A percentile compares a stretch with the other conserved stretches of the same genome.
Conservation (phyloP, 2,888 invertebrate species). For the Apodemia hepburni region DNA sequence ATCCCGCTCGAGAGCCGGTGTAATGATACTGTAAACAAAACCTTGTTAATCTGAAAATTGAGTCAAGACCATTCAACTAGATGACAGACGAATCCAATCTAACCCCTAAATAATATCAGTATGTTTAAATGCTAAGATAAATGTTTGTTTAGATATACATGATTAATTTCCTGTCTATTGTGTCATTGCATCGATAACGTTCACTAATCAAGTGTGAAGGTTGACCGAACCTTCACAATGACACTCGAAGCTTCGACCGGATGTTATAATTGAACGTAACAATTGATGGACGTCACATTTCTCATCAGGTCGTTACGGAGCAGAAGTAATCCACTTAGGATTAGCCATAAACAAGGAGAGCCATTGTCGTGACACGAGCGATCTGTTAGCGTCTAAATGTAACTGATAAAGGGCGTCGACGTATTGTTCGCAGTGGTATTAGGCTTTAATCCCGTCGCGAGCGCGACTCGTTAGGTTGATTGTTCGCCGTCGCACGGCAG, state of each 20-base stretch:
- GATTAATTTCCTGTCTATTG: conserved; percentile 5
- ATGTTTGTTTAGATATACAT: not conserved
- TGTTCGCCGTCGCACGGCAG: conserved; percentile 71
- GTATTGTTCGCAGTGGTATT: conserved; percentile 71
- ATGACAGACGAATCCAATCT: too few species aligned
- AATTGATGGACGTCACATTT: conserved; percentile 32
- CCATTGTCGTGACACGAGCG: conserved; percentile 67
- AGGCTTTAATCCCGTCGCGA: conserved; percentile 74
- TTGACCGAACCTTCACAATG: conserved; percentile 8
- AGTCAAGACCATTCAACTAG: too few species aligned
- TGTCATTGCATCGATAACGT: conserved; percentile 13
- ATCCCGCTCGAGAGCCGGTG: too few species aligned
- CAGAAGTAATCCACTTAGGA: conserved; percentile 72
- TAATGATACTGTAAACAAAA: too few species aligned
- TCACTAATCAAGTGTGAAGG: not conserved
- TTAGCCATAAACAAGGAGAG: conserved; percentile 71
- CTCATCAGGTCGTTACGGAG: conserved; percentile 42
- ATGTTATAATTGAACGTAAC: conserved; percentile 28
- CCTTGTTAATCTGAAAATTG: too few species aligned
- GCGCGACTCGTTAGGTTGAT: conserved; percentile 74
- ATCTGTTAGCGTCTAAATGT: conserved; percentile 70
- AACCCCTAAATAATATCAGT: too few species aligned
- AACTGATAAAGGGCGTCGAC: conserved; percentile 48
- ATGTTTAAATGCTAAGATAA: not conserved
- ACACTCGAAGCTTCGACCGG: not conserved